A percentile compares a stretch with the other conserved stretches of the same genome.
These are phyloP conservation scores for Cydia amplana DNA, from an alignment of 1,140 invertebrate genomes.

Conservation along the genomic window DNA sequence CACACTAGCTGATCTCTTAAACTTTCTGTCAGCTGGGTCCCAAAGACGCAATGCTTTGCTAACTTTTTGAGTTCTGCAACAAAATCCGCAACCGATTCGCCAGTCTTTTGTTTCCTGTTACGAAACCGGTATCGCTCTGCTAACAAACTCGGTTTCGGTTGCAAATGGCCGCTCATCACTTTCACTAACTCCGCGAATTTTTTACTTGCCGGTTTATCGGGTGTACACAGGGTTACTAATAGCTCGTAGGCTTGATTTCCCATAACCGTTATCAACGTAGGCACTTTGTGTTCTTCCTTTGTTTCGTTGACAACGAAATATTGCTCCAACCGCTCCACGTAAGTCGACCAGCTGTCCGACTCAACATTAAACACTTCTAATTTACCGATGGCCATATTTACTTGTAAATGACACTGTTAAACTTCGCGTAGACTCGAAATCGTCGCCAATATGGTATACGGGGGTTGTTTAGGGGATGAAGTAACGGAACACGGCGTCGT, in stretches of 20 bases:
- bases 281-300: slow-evolving; percentile 15
- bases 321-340: not conserved
- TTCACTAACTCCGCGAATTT: not conserved
- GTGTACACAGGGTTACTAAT: not conserved
- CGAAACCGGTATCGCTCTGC: slow-evolving; percentile 1
- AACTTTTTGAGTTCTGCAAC: slow-evolving; percentile 18
- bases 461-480: too few relatives aligned
- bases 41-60: not conserved
- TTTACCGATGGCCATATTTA: not conserved
- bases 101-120: not conserved
- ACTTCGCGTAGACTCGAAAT: too few relatives aligned
- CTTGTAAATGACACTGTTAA: not conserved
- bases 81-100: not conserved
- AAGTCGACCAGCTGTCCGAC: not conserved
- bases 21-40: not conserved
- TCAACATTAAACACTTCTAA: not conserved
- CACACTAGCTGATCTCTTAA: slow-evolving; percentile 20
- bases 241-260: not conserved
- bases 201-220: not conserved
- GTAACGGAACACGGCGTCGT: too few relatives aligned
- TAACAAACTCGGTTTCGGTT: slow-evolving; percentile 2
- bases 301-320: not conserved
- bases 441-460: too few relatives aligned
- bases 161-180: not conserved
- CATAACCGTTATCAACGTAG: slow-evolving; percentile 15